phyloP scores from a whole-genome alignment of 2,888 invertebrate genomes.

The Ischnura elegans region DNA sequence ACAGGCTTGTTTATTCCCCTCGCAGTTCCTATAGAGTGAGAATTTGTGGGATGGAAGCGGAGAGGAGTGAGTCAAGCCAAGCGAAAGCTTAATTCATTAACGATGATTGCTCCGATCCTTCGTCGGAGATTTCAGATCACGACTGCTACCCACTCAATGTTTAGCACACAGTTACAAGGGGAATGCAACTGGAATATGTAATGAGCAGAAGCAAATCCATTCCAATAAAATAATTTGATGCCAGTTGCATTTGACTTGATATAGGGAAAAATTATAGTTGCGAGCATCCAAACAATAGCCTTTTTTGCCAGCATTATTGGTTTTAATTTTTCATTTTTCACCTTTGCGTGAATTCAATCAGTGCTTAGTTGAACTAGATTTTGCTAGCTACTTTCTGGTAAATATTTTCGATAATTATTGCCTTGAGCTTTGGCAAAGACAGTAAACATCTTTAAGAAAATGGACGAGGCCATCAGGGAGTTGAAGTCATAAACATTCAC shows the following conservation, averaged over 20 bases:
- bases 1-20: not conserved
- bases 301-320: too few species aligned
- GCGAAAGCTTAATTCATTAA: not conserved
- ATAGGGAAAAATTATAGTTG: too few species aligned
- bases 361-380: too few species aligned
- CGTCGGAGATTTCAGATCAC: not conserved
- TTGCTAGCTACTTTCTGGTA: too few species aligned
- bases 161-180: not conserved
- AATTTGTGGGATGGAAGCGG: not conserved
- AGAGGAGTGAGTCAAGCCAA: not conserved
- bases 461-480: too few species aligned
- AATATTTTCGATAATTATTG: too few species aligned
- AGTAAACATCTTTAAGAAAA: too few species aligned
- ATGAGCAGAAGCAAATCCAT: not conserved
- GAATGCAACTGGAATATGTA: not conserved
- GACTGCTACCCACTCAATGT: not conserved
- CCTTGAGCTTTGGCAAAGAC: too few species aligned
- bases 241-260: not conserved
- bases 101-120: not conserved
- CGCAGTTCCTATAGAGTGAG: not conserved
- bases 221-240: not conserved
- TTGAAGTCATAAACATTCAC: too few species aligned
- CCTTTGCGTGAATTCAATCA: too few species aligned
- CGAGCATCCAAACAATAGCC: too few species aligned
- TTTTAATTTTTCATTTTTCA: too few species aligned